phyloP scores from a whole-genome alignment of 2,797 vertebrate genomes.

The Tapirus indicus region DNA sequence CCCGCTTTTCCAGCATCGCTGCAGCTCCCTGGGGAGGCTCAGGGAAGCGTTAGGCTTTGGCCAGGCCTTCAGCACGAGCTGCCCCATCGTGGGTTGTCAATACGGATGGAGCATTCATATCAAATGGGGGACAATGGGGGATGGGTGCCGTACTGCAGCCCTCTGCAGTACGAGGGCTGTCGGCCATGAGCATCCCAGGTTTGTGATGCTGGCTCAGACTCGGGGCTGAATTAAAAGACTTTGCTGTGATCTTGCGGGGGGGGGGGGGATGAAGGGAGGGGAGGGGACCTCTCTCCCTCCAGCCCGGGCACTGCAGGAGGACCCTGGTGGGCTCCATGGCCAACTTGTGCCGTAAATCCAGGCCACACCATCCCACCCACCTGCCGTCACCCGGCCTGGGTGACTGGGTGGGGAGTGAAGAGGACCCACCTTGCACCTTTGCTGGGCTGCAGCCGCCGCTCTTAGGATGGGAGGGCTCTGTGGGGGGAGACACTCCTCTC shows the following conservation, averaged over 20 bases:
- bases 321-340: neutral
- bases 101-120: constrained; percentile 23
- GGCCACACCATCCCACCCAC: neutral
- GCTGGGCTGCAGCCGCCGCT: neutral
- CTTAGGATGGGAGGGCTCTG: neutral
- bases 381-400: neutral
- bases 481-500: too few relatives aligned
- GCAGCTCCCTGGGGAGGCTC: neutral
- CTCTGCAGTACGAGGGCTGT: neutral
- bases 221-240: neutral
- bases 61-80: neutral
- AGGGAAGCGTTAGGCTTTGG: neutral
- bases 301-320: neutral
- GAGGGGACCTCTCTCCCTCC: neutral
- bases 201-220: neutral
- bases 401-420: neutral
- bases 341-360: too few relatives aligned
- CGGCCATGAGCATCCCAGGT: neutral
- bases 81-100: neutral
- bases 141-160: too few relatives aligned
- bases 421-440: neutral
- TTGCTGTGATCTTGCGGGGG: neutral
- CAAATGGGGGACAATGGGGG: neutral
- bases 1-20: neutral
- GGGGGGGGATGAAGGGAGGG: neutral